Conservation (phyloP, 2,113 vertebrate genomes). For the Penelope pileata region DNA sequence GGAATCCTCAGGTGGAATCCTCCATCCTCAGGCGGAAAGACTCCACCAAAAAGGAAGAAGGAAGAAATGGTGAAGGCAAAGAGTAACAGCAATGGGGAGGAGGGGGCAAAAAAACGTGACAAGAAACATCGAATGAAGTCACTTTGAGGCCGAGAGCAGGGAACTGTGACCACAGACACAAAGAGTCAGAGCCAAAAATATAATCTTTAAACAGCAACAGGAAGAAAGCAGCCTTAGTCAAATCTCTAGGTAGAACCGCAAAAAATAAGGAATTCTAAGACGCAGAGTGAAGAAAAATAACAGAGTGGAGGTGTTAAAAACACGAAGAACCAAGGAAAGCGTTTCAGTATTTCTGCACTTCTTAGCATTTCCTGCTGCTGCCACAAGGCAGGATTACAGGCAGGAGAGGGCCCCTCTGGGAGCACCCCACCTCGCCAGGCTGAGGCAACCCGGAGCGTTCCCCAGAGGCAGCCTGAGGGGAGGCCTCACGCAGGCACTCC, state of each 20-base stretch:
- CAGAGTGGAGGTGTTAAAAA: background rate
- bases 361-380: background rate
- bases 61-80: background rate
- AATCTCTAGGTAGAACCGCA: background rate
- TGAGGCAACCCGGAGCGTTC: background rate
- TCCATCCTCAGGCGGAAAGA: no score
- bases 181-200: background rate
- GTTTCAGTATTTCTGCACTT: background rate
- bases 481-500: background rate
- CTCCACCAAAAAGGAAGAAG: background rate
- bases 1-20: background rate
- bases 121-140: background rate
- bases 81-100: background rate
- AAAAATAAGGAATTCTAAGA: background rate
- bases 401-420: fast-evolving
- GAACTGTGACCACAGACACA: background rate
- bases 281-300: background rate
- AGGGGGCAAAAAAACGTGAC: fast-evolving
- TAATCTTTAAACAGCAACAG: background rate
- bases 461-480: background rate
- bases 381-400: background rate
- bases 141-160: background rate
- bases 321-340: background rate
- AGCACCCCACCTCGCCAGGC: background rate
- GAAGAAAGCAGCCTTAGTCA: background rate